Evolutionary conservation across 2,113 vertebrate genomes (phyloP).

Genomic region (Hucho hucho): DNA sequence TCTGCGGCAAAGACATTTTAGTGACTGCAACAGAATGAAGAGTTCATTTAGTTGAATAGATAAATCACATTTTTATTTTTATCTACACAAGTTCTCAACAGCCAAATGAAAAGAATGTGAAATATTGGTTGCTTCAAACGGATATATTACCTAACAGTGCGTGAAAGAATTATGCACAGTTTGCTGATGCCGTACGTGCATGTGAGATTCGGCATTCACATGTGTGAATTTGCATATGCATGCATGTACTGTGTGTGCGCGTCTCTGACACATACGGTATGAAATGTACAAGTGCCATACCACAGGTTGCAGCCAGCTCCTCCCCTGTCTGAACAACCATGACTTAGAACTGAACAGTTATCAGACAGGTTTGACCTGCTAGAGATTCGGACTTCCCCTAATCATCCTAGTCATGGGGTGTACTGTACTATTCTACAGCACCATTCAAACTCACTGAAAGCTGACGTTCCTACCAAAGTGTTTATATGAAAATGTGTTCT

Average conservation of each 20-base stretch:
- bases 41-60: neutral
- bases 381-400: neutral
- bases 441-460: neutral
- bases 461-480: too few species aligned
- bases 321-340: slow-evolving; percentile 9
- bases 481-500: neutral
- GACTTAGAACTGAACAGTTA: slow-evolving; percentile 27
- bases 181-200: neutral
- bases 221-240: slow-evolving; percentile 31
- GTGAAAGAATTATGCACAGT: slow-evolving; percentile 15
- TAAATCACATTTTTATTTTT: neutral
- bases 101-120: neutral
- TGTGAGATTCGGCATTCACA: slow-evolving; percentile 7
- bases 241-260: slow-evolving; percentile 12
- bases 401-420: neutral
- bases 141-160: slow-evolving; percentile 33
- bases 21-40: neutral
- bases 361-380: slow-evolving; percentile 31
- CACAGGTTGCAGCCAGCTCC: slow-evolving; percentile 13
- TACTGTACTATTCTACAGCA: neutral
- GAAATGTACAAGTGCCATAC: slow-evolving; percentile 27
- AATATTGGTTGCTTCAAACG: slow-evolving; percentile 4
- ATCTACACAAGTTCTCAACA: neutral
- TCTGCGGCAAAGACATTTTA: neutral
- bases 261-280: slow-evolving; percentile 51